Conservation (phyloP, 2,888 invertebrate species). For the Nemurella pictetii region DNA sequence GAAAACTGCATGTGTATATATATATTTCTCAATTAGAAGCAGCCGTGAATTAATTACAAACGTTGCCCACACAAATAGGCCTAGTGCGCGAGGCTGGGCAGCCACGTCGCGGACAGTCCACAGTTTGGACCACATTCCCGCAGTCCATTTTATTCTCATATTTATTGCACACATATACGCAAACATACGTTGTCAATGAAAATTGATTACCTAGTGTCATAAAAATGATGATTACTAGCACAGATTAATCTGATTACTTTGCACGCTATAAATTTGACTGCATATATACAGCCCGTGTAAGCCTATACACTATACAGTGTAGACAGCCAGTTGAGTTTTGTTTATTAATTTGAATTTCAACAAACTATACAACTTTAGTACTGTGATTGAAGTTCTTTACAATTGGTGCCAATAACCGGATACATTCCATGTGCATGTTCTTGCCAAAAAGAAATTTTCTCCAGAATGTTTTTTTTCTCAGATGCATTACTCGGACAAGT, state of each 20-base stretch:
- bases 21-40: not conserved
- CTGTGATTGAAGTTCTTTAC: too few relatives aligned
- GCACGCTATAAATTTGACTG: not conserved
- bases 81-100: not conserved
- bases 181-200: not conserved
- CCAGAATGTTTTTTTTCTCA: too few relatives aligned
- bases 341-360: not conserved
- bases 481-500: too few relatives aligned
- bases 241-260: not conserved
- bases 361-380: not conserved
- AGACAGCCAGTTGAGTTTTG: not conserved
- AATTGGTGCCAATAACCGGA: too few relatives aligned
- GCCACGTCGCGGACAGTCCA: not conserved
- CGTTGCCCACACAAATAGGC: not conserved
- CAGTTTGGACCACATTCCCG: not conserved
- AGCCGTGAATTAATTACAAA: not conserved
- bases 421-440: too few relatives aligned
- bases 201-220: not conserved
- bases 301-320: not conserved
- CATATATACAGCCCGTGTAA: not conserved
- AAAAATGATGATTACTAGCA: not conserved
- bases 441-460: too few relatives aligned
- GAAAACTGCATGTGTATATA: not conserved
- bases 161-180: not conserved
- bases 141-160: not conserved